Base-by-base conservation (phyloP, 2,113 vertebrate genomes). In the Cynoglossus semilaevis region DNA sequence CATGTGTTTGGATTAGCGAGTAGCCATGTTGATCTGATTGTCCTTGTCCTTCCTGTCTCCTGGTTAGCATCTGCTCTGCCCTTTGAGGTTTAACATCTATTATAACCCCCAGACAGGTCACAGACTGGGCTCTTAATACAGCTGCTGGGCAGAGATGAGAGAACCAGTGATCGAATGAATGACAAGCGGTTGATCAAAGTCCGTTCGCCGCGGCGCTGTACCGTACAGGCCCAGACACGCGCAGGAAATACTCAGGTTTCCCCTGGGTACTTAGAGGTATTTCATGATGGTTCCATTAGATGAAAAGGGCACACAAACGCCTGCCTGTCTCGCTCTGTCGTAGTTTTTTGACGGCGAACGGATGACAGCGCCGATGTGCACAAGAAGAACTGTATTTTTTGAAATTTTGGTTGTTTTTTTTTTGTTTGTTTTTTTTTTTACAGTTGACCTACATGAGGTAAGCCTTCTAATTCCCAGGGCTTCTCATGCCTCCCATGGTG, bases 171-270 rank as follows among this genome's bases (percentile, higher is more conserved):
- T 36, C 84, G 68, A 77, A 71, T 79, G 80, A 71, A 71, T 81
- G 82, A 73, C 79, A 63, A 70, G 47, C 51, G 72, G 68, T 56
- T 67, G 67, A 82, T 84, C 70, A 79, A 79, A 77, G 70, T 79
- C 53, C 42, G 46, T 4, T 6, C 38, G 36, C 14, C 10, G 4
- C 4, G 38, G 9, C 14, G 4, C n/a, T n/a, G n/a, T n/a, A n/a
- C n/a, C n/a, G n/a, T n/a, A n/a, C n/a, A n/a, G n/a, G n/a, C n/a
- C n/a, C n/a, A n/a, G n/a, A 74, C 62, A 65, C 71, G 58, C 56
- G 59, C 42, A 54, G 49, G 38, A 81, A 55, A 61, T 70, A 55
- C 67, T 73, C 64, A 40, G 51, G 58, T 63, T 60, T 56, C 54
- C 54, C 51, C 54, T 3, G 64, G 58, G 63, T 40, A 36, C 65